These are phyloP conservation scores for Nymphalis io DNA, from an alignment of 1,140 invertebrate genomes.

Conservation along the genomic window DNA sequence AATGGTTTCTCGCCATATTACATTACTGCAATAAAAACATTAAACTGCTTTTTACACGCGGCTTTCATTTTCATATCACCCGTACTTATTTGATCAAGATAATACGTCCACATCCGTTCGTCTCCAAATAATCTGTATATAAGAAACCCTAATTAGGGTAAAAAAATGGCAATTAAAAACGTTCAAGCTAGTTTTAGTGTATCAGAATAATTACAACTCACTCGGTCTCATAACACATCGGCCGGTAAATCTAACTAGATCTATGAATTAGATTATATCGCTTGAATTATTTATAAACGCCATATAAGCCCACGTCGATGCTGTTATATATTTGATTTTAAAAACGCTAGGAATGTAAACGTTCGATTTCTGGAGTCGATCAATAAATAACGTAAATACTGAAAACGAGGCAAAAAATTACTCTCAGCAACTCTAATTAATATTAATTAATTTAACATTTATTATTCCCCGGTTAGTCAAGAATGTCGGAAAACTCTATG, in stretches of 20 bases:
- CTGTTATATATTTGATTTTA: conserved; percentile 29
- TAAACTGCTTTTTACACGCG: too few species aligned
- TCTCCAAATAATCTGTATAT: too few species aligned
- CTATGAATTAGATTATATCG: conserved; percentile 10
- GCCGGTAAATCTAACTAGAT: not conserved
- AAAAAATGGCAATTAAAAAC: too few species aligned
- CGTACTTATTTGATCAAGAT: too few species aligned
- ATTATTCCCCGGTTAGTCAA: not conserved
- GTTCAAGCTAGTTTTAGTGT: too few species aligned
- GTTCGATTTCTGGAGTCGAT: conserved; percentile 7
- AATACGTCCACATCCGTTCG: too few species aligned
- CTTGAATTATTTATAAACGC: conserved; percentile 35
- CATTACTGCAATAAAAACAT: too few species aligned
- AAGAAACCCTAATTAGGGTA: too few species aligned
- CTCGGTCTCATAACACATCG: too few species aligned
- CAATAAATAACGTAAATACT: conserved; percentile 23
- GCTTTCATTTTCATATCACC: too few species aligned
- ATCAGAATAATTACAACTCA: too few species aligned
- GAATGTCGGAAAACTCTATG: conserved; percentile 9
- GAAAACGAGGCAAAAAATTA: conserved; percentile 20
- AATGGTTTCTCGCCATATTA: too few species aligned
- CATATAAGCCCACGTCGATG: conserved; percentile 23
- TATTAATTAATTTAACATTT: conserved; percentile 14
- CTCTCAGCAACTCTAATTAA: conserved; percentile 9
- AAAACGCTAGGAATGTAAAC: conserved; percentile 20